Percentiles rank a stretch among this genome's conserved stretches.
Evolutionary conservation across 1,140 invertebrate genomes (phyloP).

Genomic region (Drosophila lacertosa): DNA sequence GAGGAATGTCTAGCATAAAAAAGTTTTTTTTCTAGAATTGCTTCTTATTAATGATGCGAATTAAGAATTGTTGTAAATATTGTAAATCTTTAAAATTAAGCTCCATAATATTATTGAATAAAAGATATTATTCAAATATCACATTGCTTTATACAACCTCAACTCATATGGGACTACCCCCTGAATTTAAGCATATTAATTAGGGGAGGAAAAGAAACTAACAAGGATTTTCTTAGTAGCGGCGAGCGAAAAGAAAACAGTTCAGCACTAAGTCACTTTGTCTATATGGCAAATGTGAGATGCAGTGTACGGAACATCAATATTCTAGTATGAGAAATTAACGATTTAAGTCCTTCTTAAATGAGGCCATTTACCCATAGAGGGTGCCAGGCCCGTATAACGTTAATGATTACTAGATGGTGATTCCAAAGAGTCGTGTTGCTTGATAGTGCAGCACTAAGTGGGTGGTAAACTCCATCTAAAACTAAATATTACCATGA

Average conservation of each 20-base stretch:
- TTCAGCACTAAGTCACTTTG: constrained; percentile 55
- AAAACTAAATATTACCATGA: constrained; percentile 50
- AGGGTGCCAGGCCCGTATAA: constrained; percentile 89
- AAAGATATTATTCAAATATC: neutral
- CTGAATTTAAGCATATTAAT: constrained; percentile 86
- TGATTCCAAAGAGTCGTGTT: constrained; percentile 88
- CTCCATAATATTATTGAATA: constrained; percentile 3
- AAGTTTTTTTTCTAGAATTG: constrained; percentile 37
- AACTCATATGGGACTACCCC: constrained; percentile 90
- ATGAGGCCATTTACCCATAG: constrained; percentile 85
- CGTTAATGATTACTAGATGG: constrained; percentile 85
- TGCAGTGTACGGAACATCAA: constrained; percentile 57
- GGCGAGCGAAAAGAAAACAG: constrained; percentile 90
- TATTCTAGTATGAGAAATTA: constrained; percentile 78
- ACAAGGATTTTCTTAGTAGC: constrained; percentile 94
- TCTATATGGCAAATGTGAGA: constrained; percentile 54
- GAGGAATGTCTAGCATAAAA: constrained; percentile 53
- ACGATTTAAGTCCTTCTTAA: constrained; percentile 66
- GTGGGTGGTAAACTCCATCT: constrained; percentile 85
- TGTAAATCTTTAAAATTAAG: constrained; percentile 7
- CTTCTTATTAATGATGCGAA: constrained; percentile 29
- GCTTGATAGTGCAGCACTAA: constrained; percentile 92
- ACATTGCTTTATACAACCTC: constrained; percentile 84
- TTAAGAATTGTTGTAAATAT: constrained; percentile 9
- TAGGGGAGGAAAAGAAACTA: constrained; percentile 93